These are phyloP conservation scores for Eupristina koningsbergeri DNA, from an alignment of 1,140 invertebrate genomes.

Conservation along the genomic window DNA sequence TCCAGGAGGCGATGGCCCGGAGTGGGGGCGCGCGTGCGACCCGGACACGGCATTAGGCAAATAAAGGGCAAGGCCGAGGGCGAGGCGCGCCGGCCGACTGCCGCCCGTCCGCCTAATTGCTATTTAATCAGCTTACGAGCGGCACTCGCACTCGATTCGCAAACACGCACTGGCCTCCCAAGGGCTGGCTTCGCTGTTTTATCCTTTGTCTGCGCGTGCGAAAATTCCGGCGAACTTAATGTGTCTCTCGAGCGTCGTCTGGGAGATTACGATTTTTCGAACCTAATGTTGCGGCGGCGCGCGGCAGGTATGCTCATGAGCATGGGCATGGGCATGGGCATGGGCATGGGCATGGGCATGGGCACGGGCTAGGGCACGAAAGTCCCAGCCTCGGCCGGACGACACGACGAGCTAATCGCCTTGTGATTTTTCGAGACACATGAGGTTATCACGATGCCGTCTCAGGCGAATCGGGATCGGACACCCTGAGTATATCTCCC, in stretches of 20 bases:
- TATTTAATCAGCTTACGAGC: slow-evolving; percentile 36
- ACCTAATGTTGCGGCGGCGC: slow-evolving; percentile 31
- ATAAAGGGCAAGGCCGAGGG: slow-evolving; percentile 8
- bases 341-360: neutral
- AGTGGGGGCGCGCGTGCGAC: neutral
- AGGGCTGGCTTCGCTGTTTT: neutral
- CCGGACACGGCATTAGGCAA: neutral
- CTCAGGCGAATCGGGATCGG: no score
- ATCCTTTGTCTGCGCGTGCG: slow-evolving; percentile 27
- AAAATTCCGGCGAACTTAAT: slow-evolving; percentile 27
- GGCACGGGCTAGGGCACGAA: neutral
- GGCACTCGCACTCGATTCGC: neutral
- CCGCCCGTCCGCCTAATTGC: slow-evolving; percentile 36
- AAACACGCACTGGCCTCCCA: neutral
- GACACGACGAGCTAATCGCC: slow-evolving; percentile 3
- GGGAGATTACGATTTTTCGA: slow-evolving; percentile 30
- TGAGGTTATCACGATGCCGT: slow-evolving; percentile 34
- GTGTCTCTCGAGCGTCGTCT: slow-evolving; percentile 33
- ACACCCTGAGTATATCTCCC: no score
- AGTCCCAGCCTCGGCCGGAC: neutral
- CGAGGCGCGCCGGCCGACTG: slow-evolving; percentile 16
- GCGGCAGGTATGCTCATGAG: neutral
- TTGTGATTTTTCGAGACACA: slow-evolving; percentile 18
- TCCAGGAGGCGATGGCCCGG: no score
- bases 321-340: no score